phyloP scores from a whole-genome alignment of 1,140 invertebrate species.

The Drosophila suzukii region DNA sequence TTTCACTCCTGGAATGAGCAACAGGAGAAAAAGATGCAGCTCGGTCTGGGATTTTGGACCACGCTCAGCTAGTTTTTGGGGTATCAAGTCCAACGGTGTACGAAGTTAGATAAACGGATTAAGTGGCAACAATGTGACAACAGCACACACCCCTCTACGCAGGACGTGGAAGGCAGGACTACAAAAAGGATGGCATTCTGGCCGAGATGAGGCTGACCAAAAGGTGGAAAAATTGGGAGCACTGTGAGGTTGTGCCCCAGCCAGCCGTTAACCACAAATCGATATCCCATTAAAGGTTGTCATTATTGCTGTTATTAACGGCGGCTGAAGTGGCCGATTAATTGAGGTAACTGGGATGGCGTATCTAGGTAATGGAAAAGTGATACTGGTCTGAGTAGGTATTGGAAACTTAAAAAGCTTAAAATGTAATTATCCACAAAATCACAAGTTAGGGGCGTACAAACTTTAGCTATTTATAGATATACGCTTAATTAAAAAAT shows the following conservation, averaged over 20 bases:
- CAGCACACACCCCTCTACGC: constrained; percentile 17
- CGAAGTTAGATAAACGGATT: constrained; percentile 85
- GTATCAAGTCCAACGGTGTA: constrained; percentile 84
- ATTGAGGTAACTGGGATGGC: not conserved
- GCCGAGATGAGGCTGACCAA: constrained; percentile 30
- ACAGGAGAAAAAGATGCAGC: constrained; percentile 39
- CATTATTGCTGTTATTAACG: constrained; percentile 6
- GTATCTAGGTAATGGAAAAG: too few relatives aligned
- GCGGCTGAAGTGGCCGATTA: not conserved
- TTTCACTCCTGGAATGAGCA: constrained; percentile 12
- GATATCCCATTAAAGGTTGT: constrained; percentile 60
- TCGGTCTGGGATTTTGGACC: constrained; percentile 54
- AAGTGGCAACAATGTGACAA: constrained; percentile 79
- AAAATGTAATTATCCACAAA: too few relatives aligned
- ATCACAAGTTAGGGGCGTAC: too few relatives aligned
- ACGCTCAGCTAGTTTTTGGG: constrained; percentile 66
- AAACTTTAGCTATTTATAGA: too few relatives aligned
- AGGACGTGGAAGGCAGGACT: not conserved
- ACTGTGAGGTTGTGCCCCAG: constrained; percentile 7
- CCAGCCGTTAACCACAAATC: constrained; percentile 62
- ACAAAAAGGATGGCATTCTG: not conserved
- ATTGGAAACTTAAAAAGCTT: too few relatives aligned
- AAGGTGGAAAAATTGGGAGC: constrained; percentile 14
- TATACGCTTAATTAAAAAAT: too few relatives aligned
- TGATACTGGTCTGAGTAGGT: not conserved